These are phyloP conservation scores for Temnothorax curvispinosus DNA, from an alignment of 1,140 invertebrate species.

Conservation along the genomic window DNA sequence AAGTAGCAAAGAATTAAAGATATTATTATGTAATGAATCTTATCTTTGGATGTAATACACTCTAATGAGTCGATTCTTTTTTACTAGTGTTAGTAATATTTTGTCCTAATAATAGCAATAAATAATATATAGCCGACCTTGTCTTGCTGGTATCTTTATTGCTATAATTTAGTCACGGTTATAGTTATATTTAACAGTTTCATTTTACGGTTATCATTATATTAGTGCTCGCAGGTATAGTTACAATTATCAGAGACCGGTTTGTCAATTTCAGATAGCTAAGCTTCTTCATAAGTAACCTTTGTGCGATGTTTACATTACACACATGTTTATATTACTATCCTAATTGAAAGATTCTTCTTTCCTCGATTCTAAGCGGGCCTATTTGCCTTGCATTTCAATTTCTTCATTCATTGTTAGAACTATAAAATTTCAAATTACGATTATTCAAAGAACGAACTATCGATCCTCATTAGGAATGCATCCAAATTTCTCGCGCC, in stretches of 20 bases:
- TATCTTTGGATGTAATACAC: neutral
- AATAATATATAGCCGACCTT: neutral
- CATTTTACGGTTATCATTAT: neutral
- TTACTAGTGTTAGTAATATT: neutral
- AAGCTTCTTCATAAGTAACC: neutral
- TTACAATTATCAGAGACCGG: constrained; percentile 1
- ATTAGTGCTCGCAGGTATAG: neutral
- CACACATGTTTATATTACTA: neutral
- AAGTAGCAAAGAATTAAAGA: neutral
- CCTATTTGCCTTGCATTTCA: neutral
- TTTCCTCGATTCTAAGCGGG: neutral
- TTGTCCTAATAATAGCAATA: neutral
- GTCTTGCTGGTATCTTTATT: neutral
- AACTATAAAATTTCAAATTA: neutral
- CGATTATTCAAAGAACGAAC: neutral
- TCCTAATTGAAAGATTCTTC: neutral
- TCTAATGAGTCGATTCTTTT: neutral
- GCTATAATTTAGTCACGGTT: neutral
- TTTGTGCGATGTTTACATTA: neutral
- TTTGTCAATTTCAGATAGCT: constrained; percentile 7
- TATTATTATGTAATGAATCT: neutral
- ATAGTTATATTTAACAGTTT: constrained; percentile 21
- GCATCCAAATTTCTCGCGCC: neutral
- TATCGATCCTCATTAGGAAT: neutral
- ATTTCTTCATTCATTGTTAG: neutral